Percentiles rank a stretch among this genome's conserved stretches.
phyloP scores from a whole-genome alignment of 2,888 invertebrate genomes.

The Melangyna quadrimaculata region DNA sequence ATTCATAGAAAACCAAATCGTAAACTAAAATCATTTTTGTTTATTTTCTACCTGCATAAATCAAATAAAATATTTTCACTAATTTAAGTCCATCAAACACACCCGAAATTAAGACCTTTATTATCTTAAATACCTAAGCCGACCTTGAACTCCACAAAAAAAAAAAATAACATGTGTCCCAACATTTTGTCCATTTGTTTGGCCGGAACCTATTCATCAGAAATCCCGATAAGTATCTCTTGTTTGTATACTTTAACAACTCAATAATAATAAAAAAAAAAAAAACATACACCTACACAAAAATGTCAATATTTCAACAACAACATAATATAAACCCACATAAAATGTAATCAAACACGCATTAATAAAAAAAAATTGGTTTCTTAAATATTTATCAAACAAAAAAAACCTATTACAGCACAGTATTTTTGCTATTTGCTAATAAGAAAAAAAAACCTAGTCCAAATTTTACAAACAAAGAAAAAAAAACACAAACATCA shows the following conservation, averaged over 20 bases:
- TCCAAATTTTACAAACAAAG: neutral
- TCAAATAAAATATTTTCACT: neutral
- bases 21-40: too few relatives aligned
- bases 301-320: constrained; percentile 15
- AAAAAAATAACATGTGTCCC: neutral
- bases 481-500: neutral
- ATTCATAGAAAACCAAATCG: too few relatives aligned
- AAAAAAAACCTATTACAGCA: constrained; percentile 1
- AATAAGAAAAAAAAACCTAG: neutral
- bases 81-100: neutral
- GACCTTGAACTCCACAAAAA: constrained; percentile 5
- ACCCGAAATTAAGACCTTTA: neutral
- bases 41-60: neutral
- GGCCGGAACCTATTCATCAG: constrained; percentile 23
- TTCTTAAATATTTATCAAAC: neutral
- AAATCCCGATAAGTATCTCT: constrained; percentile 1
- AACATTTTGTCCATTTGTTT: constrained; percentile 10
- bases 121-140: neutral
- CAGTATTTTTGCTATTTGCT: neutral
- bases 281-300: constrained; percentile 6
- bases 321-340: neutral
- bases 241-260: neutral
- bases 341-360: neutral
- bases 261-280: neutral
- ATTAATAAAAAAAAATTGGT: constrained; percentile 7